Percentiles rank a stretch among this genome's conserved stretches.
Conservation (phyloP, 2,113 vertebrate species). For the Cavia porcellus region DNA sequence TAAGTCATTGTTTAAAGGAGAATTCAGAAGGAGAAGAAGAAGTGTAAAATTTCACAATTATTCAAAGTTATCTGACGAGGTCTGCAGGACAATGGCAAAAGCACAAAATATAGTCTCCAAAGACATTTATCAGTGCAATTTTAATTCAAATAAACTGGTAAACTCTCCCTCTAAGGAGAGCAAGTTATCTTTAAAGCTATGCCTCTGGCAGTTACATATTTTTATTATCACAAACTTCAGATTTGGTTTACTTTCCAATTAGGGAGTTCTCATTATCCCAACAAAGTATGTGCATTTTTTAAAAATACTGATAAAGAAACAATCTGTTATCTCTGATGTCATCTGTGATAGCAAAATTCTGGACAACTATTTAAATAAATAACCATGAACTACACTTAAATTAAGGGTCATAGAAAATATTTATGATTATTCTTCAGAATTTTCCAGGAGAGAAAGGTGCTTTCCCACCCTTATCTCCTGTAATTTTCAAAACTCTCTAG, state of each 20-base stretch:
- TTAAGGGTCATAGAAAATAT: slow-evolving; percentile 57
- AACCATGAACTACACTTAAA: slow-evolving; percentile 25
- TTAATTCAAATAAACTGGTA: neutral
- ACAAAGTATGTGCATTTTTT: slow-evolving; percentile 68
- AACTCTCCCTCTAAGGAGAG: neutral
- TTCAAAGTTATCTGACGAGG: neutral
- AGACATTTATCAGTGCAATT: slow-evolving; percentile 54
- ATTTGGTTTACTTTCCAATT: slow-evolving; percentile 66
- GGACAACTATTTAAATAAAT: slow-evolving; percentile 70
- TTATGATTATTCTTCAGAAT: slow-evolving; percentile 69
- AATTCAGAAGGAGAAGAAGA: slow-evolving; percentile 12
- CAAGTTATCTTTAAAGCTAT: neutral
- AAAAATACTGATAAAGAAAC: slow-evolving; percentile 46
- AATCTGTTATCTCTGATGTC: slow-evolving; percentile 68
- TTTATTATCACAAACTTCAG: slow-evolving; percentile 30
- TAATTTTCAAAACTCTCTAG: slow-evolving; percentile 50
- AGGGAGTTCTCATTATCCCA: slow-evolving; percentile 59
- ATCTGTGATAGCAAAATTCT: slow-evolving; percentile 58
- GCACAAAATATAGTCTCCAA: neutral
- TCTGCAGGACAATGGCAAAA: slow-evolving; percentile 50
- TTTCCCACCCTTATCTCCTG: slow-evolving; percentile 67
- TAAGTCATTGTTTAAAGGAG: slow-evolving; percentile 44
- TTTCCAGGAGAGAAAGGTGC: slow-evolving; percentile 67
- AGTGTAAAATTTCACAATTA: neutral
- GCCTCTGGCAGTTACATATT: neutral